A percentile compares a stretch with the other conserved stretches of the same genome.
phyloP scores from a whole-genome alignment of 2,888 invertebrate species.

The Noctua pronuba region DNA sequence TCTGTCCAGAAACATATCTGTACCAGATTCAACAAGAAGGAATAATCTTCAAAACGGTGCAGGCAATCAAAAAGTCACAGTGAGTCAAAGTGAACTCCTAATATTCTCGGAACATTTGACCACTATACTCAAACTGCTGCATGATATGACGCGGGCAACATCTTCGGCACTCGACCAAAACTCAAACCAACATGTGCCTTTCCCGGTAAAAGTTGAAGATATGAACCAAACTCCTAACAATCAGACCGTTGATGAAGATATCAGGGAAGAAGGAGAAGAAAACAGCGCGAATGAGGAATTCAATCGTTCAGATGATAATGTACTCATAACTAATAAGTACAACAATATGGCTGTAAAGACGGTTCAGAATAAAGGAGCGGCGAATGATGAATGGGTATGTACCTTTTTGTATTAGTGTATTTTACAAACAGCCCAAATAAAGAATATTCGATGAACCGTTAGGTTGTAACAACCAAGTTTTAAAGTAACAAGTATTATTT shows the following conservation, averaged over 20 bases:
- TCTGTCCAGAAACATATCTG: slow-evolving; percentile 36
- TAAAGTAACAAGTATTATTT: slow-evolving; percentile 11
- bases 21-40: slow-evolving; percentile 77
- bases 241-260: slow-evolving; percentile 31
- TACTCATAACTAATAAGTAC: slow-evolving; percentile 77
- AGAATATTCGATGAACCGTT: neutral
- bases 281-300: slow-evolving; percentile 68
- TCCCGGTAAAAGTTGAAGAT: slow-evolving; percentile 11
- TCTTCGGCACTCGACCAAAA: slow-evolving; percentile 34
- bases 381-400: slow-evolving; percentile 71
- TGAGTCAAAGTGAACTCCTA: too few relatives aligned
- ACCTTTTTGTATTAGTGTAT: neutral
- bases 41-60: slow-evolving; percentile 60
- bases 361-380: slow-evolving; percentile 1
- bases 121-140: too few relatives aligned
- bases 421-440: neutral
- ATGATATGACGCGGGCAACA: too few relatives aligned
- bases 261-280: slow-evolving; percentile 39
- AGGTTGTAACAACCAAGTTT: slow-evolving; percentile 1
- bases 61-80: slow-evolving; percentile 20
- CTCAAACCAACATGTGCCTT: slow-evolving; percentile 34
- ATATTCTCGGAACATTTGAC: too few relatives aligned
- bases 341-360: slow-evolving; percentile 53
- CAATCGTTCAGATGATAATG: slow-evolving; percentile 75
- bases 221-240: slow-evolving; percentile 12